Percentiles rank a stretch among this genome's conserved stretches.
These are phyloP conservation scores for Tiphia femorata DNA, from an alignment of 2,888 invertebrate species.

Conservation along the genomic window DNA sequence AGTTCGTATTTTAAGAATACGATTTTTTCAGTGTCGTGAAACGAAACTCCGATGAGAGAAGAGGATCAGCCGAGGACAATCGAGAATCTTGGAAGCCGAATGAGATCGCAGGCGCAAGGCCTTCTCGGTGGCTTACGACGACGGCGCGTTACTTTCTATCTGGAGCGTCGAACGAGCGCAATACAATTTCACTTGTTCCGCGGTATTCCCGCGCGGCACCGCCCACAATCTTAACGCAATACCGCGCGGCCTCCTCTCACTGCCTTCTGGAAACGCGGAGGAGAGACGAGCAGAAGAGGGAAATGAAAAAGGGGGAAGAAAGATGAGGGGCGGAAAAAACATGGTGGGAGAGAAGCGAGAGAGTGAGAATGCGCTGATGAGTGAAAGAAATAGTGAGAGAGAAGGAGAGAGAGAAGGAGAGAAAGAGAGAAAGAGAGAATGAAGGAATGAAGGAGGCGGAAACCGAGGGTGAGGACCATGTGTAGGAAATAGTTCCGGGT, in stretches of 20 bases:
- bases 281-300: too few relatives aligned
- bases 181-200: conserved; percentile 62
- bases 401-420: neutral
- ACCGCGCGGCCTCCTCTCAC: conserved; percentile 21
- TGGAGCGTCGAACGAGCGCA: conserved; percentile 50
- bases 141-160: conserved; percentile 54
- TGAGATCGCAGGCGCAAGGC: too few relatives aligned
- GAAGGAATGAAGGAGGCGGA: neutral
- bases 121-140: conserved; percentile 8
- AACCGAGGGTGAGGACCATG: conserved; percentile 5
- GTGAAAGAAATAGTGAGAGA: too few relatives aligned
- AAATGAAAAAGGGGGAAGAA: too few relatives aligned
- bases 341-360: too few relatives aligned
- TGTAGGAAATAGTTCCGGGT: conserved; percentile 51
- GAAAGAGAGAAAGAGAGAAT: neutral
- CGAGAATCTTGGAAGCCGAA: neutral
- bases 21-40: too few relatives aligned
- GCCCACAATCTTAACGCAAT: conserved; percentile 25
- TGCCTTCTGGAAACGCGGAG: too few relatives aligned
- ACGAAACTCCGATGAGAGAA: conserved; percentile 7
- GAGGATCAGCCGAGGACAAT: neutral
- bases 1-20: too few relatives aligned
- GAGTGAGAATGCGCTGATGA: too few relatives aligned
- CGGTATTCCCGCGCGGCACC: conserved; percentile 24
- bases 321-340: too few relatives aligned